These are phyloP conservation scores for Athetis lepigone DNA, from an alignment of 2,888 invertebrate species.

Conservation along the genomic window DNA sequence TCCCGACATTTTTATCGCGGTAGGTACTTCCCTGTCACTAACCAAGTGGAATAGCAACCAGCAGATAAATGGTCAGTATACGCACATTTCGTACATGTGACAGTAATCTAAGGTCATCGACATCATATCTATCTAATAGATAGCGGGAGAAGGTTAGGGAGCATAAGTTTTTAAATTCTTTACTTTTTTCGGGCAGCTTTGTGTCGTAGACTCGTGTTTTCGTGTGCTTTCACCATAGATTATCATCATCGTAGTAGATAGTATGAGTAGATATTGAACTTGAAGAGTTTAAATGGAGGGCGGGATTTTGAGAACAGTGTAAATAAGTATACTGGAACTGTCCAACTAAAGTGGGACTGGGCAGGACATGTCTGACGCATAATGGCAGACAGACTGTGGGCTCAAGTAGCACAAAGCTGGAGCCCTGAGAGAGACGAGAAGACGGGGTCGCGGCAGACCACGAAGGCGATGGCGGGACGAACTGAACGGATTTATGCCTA, in stretches of 20 bases:
- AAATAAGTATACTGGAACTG: too few species aligned
- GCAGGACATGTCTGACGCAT: too few species aligned
- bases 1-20: constrained; percentile 35
- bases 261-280: background rate
- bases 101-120: constrained; percentile 57
- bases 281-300: background rate
- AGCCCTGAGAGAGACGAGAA: too few species aligned
- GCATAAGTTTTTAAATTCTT: constrained; percentile 2
- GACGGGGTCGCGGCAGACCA: too few species aligned
- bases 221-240: constrained; percentile 9
- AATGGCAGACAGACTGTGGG: too few species aligned
- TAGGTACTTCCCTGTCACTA: constrained; percentile 46
- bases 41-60: constrained; percentile 34
- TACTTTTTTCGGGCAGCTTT: constrained; percentile 4
- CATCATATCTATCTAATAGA: constrained; percentile 46
- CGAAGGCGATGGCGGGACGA: too few species aligned
- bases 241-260: too few species aligned
- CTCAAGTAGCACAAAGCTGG: too few species aligned
- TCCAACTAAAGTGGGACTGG: too few species aligned
- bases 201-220: too few species aligned
- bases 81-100: constrained; percentile 50
- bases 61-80: constrained; percentile 37
- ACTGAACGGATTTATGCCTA: too few species aligned
- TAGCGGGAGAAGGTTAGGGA: constrained; percentile 42
- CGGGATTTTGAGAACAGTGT: too few species aligned